These are phyloP conservation scores for Germaria angustata DNA, from an alignment of 2,888 invertebrate species.

Conservation along the genomic window DNA sequence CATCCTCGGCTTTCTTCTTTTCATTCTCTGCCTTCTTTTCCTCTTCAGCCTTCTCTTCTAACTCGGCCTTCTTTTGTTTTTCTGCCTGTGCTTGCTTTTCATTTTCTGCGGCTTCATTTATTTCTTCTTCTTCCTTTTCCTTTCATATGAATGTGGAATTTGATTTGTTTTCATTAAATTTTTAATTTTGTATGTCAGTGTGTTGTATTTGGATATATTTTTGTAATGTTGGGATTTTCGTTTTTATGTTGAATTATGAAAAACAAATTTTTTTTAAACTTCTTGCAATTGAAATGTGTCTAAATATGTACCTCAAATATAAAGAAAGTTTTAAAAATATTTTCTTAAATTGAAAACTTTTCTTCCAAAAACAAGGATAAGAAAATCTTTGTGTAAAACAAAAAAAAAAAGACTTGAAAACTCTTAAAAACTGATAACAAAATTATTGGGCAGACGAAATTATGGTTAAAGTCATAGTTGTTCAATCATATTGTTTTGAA, in stretches of 20 bases:
- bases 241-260: not conserved
- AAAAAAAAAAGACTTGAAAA: too few species aligned
- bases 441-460: too few species aligned
- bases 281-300: not conserved
- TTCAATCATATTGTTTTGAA: too few species aligned
- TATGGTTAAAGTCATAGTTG: too few species aligned
- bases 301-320: not conserved
- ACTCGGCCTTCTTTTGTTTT: not conserved
- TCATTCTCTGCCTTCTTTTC: not conserved
- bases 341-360: too few species aligned
- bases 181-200: not conserved
- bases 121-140: constrained; percentile 69
- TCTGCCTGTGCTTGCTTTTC: not conserved
- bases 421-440: too few species aligned
- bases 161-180: too few species aligned
- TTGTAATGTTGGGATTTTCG: not conserved
- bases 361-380: too few species aligned
- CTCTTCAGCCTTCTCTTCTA: not conserved
- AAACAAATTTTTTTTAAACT: not conserved
- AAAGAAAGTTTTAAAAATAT: too few species aligned
- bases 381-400: too few species aligned
- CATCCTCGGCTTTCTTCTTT: constrained; percentile 76
- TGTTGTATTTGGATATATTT: not conserved
- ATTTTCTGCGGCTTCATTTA: too few species aligned
- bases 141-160: not conserved